phyloP scores from a whole-genome alignment of 2,888 invertebrate genomes.

The Tineola bisselliella region DNA sequence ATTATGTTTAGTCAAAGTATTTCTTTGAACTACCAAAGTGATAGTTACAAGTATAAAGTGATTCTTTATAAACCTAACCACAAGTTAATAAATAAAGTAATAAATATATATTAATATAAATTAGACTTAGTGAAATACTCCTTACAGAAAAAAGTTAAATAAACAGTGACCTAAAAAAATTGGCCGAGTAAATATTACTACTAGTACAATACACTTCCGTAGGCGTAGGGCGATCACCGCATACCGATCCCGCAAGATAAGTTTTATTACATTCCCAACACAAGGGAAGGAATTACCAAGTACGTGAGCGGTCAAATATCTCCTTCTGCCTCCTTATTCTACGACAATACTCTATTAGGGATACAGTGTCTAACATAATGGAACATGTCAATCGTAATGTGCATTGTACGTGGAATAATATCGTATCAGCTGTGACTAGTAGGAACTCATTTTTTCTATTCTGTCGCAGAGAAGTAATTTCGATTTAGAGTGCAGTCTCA shows the following conservation, averaged over 20 bases:
- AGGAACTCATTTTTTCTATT: neutral
- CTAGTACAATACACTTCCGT: neutral
- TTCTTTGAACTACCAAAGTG: no score
- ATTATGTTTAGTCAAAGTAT: no score
- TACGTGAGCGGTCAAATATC: conserved; percentile 44
- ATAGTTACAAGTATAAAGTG: no score
- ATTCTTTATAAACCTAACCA: no score
- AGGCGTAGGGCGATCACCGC: conserved; percentile 23
- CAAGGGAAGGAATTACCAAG: conserved; percentile 34
- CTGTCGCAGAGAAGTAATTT: conserved; percentile 6
- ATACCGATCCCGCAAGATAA: conserved; percentile 38
- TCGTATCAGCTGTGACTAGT: neutral
- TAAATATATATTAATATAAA: no score
- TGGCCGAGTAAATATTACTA: neutral
- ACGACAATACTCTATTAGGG: conserved; percentile 47
- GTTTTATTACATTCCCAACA: conserved; percentile 51
- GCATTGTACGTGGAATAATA: conserved; percentile 1
- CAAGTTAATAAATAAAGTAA: no score
- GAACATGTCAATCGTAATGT: neutral
- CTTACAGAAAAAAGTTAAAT: no score
- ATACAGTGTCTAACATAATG: conserved; percentile 34
- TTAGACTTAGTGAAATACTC: no score
- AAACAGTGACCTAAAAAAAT: conserved; percentile 6
- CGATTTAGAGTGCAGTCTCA: conserved; percentile 25
- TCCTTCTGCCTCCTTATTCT: conserved; percentile 27